Evolutionary conservation across 1,140 invertebrate species (phyloP).

Genomic region (Pararge aegeria): DNA sequence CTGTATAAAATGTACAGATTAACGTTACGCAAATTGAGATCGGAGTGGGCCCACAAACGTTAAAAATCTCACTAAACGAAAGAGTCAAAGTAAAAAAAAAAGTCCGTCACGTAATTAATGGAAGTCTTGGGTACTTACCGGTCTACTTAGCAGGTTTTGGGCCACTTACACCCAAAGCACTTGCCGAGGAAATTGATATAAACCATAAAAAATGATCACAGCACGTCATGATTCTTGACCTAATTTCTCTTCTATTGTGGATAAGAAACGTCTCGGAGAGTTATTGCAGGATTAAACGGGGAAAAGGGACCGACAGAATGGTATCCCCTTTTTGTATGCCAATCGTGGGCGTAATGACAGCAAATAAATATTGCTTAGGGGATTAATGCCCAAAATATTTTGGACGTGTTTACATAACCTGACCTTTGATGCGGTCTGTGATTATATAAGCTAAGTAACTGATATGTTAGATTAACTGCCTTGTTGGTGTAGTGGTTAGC

Average conservation of each 20-base stretch:
- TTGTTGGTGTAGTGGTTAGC: too few relatives aligned
- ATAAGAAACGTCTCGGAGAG: conserved; percentile 12
- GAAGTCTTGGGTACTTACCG: too few relatives aligned
- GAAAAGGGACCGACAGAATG: conserved; percentile 11
- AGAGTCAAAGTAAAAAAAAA: too few relatives aligned
- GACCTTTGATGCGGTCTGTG: background rate
- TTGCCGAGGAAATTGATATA: background rate
- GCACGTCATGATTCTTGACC: conserved; percentile 12
- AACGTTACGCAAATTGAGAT: too few relatives aligned
- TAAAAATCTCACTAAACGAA: too few relatives aligned
- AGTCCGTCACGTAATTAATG: too few relatives aligned
- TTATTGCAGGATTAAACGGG: conserved; percentile 11
- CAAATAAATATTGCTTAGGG: conserved; percentile 5
- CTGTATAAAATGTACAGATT: too few relatives aligned
- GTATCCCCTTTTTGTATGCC: conserved; percentile 11
- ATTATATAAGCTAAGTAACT: too few relatives aligned
- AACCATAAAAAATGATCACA: conserved; percentile 6
- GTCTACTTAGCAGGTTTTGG: background rate
- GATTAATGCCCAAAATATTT: conserved; percentile 7
- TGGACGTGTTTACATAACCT: background rate
- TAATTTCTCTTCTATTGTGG: conserved; percentile 13
- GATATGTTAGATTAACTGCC: too few relatives aligned
- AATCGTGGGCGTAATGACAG: conserved; percentile 11
- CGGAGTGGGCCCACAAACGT: too few relatives aligned
- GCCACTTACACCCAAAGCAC: background rate